Evolutionary conservation across 1,140 invertebrate species (phyloP), one percentile per base, ranked within the genome.

Genomic region (Bombus superbus): DNA sequence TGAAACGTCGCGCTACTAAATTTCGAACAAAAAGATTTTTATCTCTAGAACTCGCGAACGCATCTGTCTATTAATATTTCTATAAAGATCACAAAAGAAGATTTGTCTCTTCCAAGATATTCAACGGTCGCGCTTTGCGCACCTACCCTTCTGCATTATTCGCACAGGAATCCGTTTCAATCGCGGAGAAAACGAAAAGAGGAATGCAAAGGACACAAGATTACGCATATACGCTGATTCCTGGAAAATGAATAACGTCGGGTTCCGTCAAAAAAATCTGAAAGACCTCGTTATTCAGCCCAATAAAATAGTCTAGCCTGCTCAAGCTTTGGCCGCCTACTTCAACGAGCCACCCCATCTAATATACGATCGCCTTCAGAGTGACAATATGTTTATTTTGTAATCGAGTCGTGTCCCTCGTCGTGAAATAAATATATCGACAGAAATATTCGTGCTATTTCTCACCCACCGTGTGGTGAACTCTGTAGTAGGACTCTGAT

Each of bases 321-420:
- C 25, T 35, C n/a, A 15, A 57, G 25, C 25, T 59, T 76, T 15
- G 47, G 25, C 25, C 47, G 25, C n/a, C 53, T 72, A n/a, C 68
- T 79, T 81, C 22, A 18, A 53, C 22, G 25, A 47, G 25, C 8
- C 44, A 76, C 32, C 28, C 35, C 35, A 22, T 44, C 28, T 42
- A 73, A 73, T 44, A 42, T 69, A 78, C 44, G 64, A 47, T 3
- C 75, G 32, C 42, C 42, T 85, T 66, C n/a, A 18, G 69, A 13
- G 69, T 32, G 71, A 71, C 71, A 76, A 86, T 76, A 81, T 62
- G 85, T 83, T 86, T 76, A 83, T 87, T 87, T 83, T 83, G 66
- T 68, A 86, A 86, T 85, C 76, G 75, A 87, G 64, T 62, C 68
- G 86, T 83, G 83, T 85, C 68, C 85, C 85, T 73, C 71, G 68